Conservation (phyloP, 2,888 invertebrate species). For the Catonia carolina region DNA sequence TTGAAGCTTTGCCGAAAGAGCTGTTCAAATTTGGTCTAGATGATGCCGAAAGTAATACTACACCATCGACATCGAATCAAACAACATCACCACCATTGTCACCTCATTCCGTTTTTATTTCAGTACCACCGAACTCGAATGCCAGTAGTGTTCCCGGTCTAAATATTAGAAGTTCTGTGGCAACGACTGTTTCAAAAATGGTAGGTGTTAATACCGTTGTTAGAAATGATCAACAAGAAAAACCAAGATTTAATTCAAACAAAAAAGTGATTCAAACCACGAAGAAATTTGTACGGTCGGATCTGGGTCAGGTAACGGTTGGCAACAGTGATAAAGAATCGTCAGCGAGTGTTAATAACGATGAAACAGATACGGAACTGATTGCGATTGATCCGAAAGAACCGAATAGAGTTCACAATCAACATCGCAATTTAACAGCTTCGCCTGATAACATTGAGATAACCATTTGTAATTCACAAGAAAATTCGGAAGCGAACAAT, state of each 20-base stretch:
- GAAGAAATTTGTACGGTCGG: too few species aligned
- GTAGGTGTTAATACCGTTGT: too few species aligned
- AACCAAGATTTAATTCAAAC: background rate
- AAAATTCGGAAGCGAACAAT: too few species aligned
- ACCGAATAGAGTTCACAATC: too few species aligned
- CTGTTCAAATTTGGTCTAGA: slow-evolving; percentile 7
- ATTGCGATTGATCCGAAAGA: too few species aligned
- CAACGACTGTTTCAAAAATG: too few species aligned
- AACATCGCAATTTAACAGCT: background rate
- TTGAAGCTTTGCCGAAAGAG: slow-evolving; percentile 9
- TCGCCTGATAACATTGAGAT: too few species aligned
- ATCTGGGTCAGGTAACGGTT: background rate
- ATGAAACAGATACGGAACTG: slow-evolving; percentile 6
- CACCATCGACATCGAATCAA: background rate
- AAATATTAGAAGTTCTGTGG: too few species aligned
- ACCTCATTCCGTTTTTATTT: background rate
- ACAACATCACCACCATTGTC: background rate
- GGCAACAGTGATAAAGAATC: background rate
- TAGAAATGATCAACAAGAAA: background rate
- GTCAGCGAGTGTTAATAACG: background rate
- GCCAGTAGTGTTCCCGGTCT: too few species aligned
- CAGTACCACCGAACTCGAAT: too few species aligned
- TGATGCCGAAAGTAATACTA: background rate
- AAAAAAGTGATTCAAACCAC: too few species aligned
- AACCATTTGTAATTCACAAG: too few species aligned